Evolutionary conservation across 2,888 invertebrate genomes (phyloP).

Genomic region (Notodonta dromedarius): DNA sequence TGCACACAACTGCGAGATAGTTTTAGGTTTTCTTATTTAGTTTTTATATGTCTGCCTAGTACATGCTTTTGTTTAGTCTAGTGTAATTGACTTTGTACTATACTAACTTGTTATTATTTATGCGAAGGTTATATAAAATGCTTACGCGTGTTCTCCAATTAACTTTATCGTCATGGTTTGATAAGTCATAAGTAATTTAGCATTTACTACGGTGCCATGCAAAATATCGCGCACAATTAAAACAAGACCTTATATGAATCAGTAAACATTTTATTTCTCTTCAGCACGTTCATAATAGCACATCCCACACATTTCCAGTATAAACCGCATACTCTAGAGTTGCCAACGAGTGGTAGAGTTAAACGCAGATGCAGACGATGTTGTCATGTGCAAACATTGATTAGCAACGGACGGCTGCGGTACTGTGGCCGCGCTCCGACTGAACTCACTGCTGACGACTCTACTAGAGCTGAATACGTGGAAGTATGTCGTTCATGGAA

Average conservation of each 20-base stretch:
- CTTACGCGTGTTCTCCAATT: no score
- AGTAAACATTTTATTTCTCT: no score
- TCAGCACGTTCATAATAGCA: no score
- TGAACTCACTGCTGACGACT: conserved; percentile 26
- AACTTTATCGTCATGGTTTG: no score
- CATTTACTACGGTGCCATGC: no score
- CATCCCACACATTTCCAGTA: neutral
- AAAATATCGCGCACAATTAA: no score
- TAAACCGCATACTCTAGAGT: neutral
- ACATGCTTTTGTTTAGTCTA: no score
- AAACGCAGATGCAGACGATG: conserved; percentile 19
- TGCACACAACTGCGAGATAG: neutral
- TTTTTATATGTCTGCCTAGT: neutral
- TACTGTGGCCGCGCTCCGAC: conserved; percentile 38
- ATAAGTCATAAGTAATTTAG: no score
- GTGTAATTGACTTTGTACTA: no score
- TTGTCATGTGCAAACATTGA: conserved; percentile 54
- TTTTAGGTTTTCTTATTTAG: neutral
- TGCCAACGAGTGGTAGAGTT: conserved; percentile 12
- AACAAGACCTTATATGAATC: no score
- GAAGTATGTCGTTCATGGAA: conserved; percentile 8
- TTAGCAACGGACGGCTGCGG: conserved; percentile 56
- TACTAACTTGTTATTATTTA: no score
- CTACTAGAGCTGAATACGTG: conserved; percentile 18
- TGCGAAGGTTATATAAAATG: no score